Evolutionary conservation across 2,113 vertebrate genomes (phyloP).

Genomic region (Calonectris borealis): DNA sequence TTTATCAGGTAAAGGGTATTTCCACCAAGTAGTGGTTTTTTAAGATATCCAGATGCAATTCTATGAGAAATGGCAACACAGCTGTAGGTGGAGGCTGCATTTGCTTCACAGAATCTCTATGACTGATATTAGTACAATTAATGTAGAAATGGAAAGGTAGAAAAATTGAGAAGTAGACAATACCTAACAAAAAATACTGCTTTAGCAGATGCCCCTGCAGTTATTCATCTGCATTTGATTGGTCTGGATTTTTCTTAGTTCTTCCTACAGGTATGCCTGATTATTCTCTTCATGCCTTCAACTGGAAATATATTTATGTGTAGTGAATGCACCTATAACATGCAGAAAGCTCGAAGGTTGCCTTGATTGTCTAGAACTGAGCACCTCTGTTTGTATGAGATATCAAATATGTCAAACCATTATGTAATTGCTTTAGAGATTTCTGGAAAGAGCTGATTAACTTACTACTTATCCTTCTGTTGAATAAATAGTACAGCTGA

Average conservation of each 20-base stretch:
- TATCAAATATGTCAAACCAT: background rate
- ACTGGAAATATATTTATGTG: background rate
- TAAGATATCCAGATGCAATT: background rate
- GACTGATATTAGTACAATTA: background rate
- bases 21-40: background rate
- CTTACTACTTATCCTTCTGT: conserved; percentile 5
- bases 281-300: background rate
- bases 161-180: background rate
- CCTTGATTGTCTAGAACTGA: background rate
- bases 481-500: conserved; percentile 20
- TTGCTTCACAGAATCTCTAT: background rate
- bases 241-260: background rate
- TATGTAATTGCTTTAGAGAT: conserved; percentile 18
- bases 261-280: background rate
- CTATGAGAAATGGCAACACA: background rate
- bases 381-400: background rate
- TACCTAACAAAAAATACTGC: background rate
- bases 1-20: background rate
- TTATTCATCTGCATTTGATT: background rate
- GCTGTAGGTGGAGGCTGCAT: background rate
- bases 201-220: background rate
- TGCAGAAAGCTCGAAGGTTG: background rate
- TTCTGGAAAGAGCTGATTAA: conserved; percentile 20
- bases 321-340: background rate
- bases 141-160: background rate